Evolutionary conservation across 2,113 vertebrate species (phyloP).

Genomic region (Ptyas mucosa): DNA sequence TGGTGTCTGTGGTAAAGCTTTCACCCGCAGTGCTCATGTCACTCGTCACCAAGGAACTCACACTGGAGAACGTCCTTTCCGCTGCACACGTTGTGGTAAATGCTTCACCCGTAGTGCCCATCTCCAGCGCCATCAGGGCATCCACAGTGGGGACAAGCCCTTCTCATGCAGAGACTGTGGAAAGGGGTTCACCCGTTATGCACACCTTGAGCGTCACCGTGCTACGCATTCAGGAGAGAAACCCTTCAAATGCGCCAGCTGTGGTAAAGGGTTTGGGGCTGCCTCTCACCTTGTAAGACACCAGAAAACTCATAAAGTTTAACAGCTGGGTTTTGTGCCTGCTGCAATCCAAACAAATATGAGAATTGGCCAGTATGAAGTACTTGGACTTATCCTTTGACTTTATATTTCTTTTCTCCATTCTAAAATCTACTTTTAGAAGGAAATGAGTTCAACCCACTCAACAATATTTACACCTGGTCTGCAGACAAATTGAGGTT

Average conservation of each 20-base stretch:
- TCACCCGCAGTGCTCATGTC: slow-evolving; percentile 9
- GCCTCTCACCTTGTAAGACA: slow-evolving; percentile 28
- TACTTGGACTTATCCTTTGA: background rate
- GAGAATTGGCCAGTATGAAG: background rate
- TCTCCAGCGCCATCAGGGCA: slow-evolving; percentile 17
- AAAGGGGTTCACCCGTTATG: slow-evolving; percentile 11
- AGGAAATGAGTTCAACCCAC: background rate
- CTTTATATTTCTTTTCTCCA: background rate
- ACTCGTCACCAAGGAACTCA: slow-evolving; percentile 12
- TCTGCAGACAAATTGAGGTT: background rate
- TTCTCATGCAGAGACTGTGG: background rate
- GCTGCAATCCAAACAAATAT: background rate
- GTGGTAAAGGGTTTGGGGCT: slow-evolving; percentile 2
- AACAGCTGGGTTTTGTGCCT: background rate
- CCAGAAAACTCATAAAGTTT: slow-evolving; percentile 27
- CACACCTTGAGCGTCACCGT: slow-evolving; percentile 4
- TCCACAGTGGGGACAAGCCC: slow-evolving; percentile 1
- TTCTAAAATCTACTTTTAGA: background rate
- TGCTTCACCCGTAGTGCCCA: slow-evolving; percentile 14
- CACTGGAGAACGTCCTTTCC: slow-evolving; percentile 7
- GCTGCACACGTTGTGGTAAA: slow-evolving; percentile 1
- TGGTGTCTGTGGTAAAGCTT: slow-evolving; percentile 19
- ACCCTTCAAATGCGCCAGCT: background rate
- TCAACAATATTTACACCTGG: background rate
- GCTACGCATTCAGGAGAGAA: background rate